phyloP scores from a whole-genome alignment of 2,797 vertebrate genomes.

The Coccyzus lansbergi region DNA sequence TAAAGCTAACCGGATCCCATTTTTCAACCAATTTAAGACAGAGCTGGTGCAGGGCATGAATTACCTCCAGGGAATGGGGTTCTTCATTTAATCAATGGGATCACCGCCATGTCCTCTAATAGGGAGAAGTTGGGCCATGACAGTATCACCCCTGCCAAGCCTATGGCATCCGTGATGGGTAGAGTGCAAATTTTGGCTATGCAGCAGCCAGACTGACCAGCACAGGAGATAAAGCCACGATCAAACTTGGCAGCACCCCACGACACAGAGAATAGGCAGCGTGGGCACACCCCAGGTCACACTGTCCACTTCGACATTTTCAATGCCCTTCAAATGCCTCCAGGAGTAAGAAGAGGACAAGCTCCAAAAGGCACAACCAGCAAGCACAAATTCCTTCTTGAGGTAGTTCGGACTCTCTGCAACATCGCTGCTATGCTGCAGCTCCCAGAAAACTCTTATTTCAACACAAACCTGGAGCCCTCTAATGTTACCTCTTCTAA shows the following conservation, averaged over 20 bases:
- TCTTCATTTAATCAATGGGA: not conserved
- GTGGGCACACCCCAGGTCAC: not conserved
- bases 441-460: not conserved
- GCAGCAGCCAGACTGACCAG: not conserved
- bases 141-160: not conserved
- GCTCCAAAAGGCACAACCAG: not conserved
- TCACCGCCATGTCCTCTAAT: rapidly evolving
- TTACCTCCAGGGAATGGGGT: not conserved
- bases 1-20: not conserved
- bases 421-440: not conserved
- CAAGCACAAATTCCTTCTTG: not conserved
- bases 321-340: not conserved
- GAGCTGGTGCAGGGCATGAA: not conserved
- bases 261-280: not conserved
- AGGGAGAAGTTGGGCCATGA: rapidly evolving
- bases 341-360: not conserved
- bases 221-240: not conserved
- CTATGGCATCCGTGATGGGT: rapidly evolving
- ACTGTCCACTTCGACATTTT: not conserved
- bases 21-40: not conserved
- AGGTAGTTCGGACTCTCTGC: not conserved
- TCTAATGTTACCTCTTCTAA: not conserved
- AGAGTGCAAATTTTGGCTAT: not conserved
- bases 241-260: not conserved
- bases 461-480: not conserved